phyloP scores from a whole-genome alignment of 2,113 vertebrate genomes.

The Mystacornis crossleyi region DNA sequence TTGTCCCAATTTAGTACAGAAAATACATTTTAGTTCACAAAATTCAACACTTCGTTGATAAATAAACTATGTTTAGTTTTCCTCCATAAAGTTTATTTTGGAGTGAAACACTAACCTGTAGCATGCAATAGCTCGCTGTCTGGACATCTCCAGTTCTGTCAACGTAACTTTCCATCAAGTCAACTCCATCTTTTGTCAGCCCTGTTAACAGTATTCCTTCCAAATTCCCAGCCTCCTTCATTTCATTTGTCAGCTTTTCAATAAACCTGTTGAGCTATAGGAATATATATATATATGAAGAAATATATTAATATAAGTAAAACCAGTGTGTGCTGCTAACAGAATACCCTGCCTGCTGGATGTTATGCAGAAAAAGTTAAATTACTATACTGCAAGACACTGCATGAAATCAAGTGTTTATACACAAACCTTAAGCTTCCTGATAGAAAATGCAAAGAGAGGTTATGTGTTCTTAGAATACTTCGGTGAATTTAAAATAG shows the following conservation, averaged over 20 bases:
- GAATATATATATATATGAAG: not conserved
- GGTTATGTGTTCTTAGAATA: not conserved
- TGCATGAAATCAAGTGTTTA: not conserved
- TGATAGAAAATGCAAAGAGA: not conserved
- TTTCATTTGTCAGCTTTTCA: constrained; percentile 94
- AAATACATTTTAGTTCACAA: not conserved
- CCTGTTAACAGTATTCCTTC: constrained; percentile 96
- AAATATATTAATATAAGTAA: not conserved
- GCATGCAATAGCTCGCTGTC: constrained; percentile 97
- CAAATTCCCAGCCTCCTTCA: constrained; percentile 96
- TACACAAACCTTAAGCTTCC: not conserved
- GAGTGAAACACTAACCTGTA: constrained; percentile 82
- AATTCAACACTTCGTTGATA: not conserved
- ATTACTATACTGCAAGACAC: not conserved
- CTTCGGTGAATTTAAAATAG: not conserved
- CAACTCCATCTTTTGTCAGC: constrained; percentile 96
- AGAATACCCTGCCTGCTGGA: not conserved
- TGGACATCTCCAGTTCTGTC: constrained; percentile 96
- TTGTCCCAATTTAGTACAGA: not conserved
- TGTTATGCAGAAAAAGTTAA: not conserved
- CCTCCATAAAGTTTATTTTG: not conserved
- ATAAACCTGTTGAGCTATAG: constrained; percentile 91
- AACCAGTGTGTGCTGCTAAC: not conserved
- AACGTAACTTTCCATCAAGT: constrained; percentile 97
- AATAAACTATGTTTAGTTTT: not conserved